phyloP scores from a whole-genome alignment of 2,113 vertebrate species.

The Myodes glareolus region DNA sequence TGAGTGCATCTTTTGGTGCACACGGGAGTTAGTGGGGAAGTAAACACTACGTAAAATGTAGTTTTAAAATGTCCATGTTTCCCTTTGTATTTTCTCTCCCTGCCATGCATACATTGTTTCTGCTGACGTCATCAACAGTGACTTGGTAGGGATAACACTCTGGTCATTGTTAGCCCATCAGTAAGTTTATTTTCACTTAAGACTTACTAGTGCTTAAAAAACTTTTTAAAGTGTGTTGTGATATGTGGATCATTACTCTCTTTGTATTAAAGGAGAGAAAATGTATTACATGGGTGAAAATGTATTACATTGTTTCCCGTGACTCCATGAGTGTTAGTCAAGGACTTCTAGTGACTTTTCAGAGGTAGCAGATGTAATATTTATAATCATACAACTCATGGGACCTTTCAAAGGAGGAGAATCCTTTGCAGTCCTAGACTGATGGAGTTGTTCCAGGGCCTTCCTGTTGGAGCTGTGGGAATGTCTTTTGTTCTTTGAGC shows the following conservation, averaged over 20 bases:
- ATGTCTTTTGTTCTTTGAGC: not conserved
- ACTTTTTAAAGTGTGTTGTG: constrained; percentile 55
- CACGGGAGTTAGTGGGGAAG: constrained; percentile 22
- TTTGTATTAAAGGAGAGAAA: constrained; percentile 77
- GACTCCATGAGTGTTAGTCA: not conserved
- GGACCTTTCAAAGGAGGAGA: constrained; percentile 40
- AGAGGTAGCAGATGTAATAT: constrained; percentile 34
- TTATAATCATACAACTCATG: constrained; percentile 25
- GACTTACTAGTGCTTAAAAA: constrained; percentile 51
- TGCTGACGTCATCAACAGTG: not conserved
- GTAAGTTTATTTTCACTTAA: constrained; percentile 67
- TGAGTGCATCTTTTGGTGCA: not conserved
- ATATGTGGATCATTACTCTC: constrained; percentile 65
- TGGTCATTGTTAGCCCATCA: constrained; percentile 48
- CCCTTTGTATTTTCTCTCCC: not conserved
- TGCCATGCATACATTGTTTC: constrained; percentile 12
- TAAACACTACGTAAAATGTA: constrained; percentile 36
- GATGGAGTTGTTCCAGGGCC: not conserved
- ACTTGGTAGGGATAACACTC: constrained; percentile 46
- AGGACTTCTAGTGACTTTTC: constrained; percentile 26
- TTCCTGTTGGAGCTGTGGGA: not conserved
- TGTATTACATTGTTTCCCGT: constrained; percentile 50
- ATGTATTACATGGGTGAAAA: constrained; percentile 58
- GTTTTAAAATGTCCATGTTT: not conserved
- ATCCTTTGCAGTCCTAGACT: not conserved